phyloP scores from a whole-genome alignment of 2,797 vertebrate genomes.

The Pteronotus mesoamericanus region DNA sequence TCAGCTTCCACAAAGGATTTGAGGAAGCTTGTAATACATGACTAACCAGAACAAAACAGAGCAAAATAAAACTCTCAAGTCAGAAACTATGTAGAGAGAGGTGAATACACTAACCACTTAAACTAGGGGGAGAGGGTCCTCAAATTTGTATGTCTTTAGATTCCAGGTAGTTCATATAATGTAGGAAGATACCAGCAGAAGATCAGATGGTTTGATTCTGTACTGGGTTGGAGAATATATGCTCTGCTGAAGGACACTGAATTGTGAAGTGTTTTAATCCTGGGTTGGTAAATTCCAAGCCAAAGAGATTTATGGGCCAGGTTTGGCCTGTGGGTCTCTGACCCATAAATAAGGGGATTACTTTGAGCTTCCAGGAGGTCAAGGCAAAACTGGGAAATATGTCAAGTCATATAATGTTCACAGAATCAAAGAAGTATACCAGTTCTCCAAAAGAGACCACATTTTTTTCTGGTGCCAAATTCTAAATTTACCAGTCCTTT shows the following conservation, averaged over 20 bases:
- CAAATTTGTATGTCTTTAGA: not conserved
- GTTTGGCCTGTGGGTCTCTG: not conserved
- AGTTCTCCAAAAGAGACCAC: not conserved
- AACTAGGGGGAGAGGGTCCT: not conserved
- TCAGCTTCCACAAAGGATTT: not conserved
- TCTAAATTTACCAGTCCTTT: not conserved
- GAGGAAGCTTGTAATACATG: not conserved
- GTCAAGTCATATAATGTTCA: not conserved
- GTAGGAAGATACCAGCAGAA: not conserved
- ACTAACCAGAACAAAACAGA: not conserved
- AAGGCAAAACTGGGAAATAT: not conserved
- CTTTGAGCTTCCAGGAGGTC: not conserved
- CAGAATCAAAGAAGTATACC: not conserved
- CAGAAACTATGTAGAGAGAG: not conserved
- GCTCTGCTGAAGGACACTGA: not conserved
- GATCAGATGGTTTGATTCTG: not conserved
- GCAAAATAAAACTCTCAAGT: slow-evolving; percentile 23
- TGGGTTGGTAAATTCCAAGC: not conserved
- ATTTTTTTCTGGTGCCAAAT: not conserved
- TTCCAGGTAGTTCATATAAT: not conserved
- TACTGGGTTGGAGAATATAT: not conserved
- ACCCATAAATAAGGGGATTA: not conserved
- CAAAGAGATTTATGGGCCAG: not conserved
- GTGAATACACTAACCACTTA: not conserved
- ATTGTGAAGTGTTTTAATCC: not conserved